Evolutionary conservation across 2,113 vertebrate species (phyloP).

Genomic region (Clinocottus analis): DNA sequence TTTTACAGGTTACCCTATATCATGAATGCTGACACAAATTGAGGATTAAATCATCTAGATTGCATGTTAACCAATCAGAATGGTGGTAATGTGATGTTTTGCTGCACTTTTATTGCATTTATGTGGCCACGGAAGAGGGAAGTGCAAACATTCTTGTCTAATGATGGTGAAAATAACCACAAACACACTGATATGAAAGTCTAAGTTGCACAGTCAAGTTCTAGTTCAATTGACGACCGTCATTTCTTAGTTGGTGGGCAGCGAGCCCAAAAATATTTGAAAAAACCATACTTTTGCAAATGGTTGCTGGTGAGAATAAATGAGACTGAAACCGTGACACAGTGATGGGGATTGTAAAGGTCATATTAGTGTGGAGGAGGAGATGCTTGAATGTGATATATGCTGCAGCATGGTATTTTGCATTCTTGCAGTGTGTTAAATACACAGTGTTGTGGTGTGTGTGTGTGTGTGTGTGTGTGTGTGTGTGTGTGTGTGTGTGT

Average conservation of each 20-base stretch:
- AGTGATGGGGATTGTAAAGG: constrained; percentile 51
- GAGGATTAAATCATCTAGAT: constrained; percentile 63
- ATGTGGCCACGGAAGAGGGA: constrained; percentile 59
- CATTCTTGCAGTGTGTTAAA: constrained; percentile 36
- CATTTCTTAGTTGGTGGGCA: constrained; percentile 18
- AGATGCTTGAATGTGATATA: constrained; percentile 38
- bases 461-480: too few relatives aligned
- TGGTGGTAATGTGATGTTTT: constrained; percentile 69
- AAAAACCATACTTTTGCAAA: constrained; percentile 18
- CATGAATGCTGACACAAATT: constrained; percentile 53
- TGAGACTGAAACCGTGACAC: constrained; percentile 58
- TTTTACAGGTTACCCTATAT: constrained; percentile 50
- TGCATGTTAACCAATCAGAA: constrained; percentile 63
- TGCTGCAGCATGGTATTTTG: constrained; percentile 40
- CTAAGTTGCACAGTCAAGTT: constrained; percentile 28
- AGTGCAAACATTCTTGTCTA: constrained; percentile 68
- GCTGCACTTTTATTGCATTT: constrained; percentile 60
- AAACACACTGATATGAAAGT: constrained; percentile 55
- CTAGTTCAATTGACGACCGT: constrained; percentile 40
- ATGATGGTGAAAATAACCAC: constrained; percentile 66
- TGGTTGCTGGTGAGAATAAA: constrained; percentile 26
- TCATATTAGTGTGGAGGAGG: constrained; percentile 48
- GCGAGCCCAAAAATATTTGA: neutral
- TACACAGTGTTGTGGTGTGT: constrained; percentile 38
- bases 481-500: too few relatives aligned